phyloP scores from a whole-genome alignment of 2,797 vertebrate genomes.

The Lacerta bilineata region DNA sequence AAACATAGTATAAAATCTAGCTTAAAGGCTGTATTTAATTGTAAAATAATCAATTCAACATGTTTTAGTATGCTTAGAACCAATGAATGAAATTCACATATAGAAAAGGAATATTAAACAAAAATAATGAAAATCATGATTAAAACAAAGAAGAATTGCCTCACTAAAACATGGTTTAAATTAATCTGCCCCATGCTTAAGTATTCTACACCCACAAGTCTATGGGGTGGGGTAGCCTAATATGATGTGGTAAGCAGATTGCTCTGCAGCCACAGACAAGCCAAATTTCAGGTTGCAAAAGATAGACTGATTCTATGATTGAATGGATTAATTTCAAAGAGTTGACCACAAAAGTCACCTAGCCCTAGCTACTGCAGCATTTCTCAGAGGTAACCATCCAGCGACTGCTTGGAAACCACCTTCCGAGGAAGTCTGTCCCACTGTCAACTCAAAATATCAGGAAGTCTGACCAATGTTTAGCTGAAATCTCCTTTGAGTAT shows the following conservation, averaged over 20 bases:
- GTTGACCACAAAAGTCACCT: too few species aligned
- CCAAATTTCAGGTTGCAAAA: background rate
- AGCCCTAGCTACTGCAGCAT: too few species aligned
- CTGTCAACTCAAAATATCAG: too few species aligned
- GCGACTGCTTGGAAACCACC: too few species aligned
- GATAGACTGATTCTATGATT: background rate
- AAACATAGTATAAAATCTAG: conserved; percentile 7
- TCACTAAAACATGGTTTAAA: conserved; percentile 12
- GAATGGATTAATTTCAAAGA: background rate
- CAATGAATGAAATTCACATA: conserved; percentile 24
- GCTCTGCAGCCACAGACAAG: background rate
- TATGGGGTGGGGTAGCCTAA: background rate
- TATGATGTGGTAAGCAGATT: background rate
- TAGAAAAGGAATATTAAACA: conserved; percentile 16
- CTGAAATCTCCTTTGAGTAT: too few species aligned
- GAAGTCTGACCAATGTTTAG: too few species aligned
- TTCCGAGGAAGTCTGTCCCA: too few species aligned
- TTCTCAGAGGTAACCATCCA: too few species aligned
- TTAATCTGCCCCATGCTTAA: background rate
- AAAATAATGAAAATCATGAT: background rate
- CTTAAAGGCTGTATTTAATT: conserved; percentile 22
- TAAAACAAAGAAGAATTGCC: conserved; percentile 12
- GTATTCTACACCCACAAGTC: background rate
- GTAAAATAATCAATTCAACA: conserved; percentile 18
- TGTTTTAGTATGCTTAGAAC: conserved; percentile 15